Conservation (phyloP, 2,113 vertebrate genomes). For the Pachypanchax playfairii region DNA sequence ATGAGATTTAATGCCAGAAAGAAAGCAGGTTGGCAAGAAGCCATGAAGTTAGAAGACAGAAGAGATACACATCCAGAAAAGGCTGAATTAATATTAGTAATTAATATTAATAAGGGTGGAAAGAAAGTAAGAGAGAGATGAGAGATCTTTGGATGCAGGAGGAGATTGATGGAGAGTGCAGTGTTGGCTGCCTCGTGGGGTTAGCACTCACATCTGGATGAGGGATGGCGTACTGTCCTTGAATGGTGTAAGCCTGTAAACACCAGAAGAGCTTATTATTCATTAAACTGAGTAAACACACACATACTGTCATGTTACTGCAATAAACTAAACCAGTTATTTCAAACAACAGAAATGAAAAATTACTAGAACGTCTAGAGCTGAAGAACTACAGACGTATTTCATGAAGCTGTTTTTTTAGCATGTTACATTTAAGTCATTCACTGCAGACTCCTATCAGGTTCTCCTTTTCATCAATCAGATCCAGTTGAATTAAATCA, state of each 20-base stretch:
- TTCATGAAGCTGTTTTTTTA: background rate
- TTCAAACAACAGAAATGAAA: background rate
- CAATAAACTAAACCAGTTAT: background rate
- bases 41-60: conserved; percentile 55
- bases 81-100: conserved; percentile 89
- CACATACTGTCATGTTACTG: background rate
- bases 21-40: conserved; percentile 45
- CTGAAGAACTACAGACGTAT: background rate
- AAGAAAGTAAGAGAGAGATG: conserved; percentile 27
- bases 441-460: conserved; percentile 41
- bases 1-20: conserved; percentile 45
- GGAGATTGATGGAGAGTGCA: conserved; percentile 30
- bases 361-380: conserved; percentile 5
- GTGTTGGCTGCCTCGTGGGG: conserved; percentile 51
- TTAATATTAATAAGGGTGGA: conserved; percentile 91
- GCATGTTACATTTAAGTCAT: conserved; percentile 25
- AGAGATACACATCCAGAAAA: conserved; percentile 57
- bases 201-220: conserved; percentile 94
- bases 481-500: conserved; percentile 75
- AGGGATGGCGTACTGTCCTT: conserved; percentile 98
- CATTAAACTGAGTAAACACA: background rate
- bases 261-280: conserved; percentile 42
- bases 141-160: conserved; percentile 28
- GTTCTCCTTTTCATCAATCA: conserved; percentile 61
- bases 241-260: conserved; percentile 96